phyloP scores from a whole-genome alignment of 2,888 invertebrate genomes.

The Leptopilina syphax region DNA sequence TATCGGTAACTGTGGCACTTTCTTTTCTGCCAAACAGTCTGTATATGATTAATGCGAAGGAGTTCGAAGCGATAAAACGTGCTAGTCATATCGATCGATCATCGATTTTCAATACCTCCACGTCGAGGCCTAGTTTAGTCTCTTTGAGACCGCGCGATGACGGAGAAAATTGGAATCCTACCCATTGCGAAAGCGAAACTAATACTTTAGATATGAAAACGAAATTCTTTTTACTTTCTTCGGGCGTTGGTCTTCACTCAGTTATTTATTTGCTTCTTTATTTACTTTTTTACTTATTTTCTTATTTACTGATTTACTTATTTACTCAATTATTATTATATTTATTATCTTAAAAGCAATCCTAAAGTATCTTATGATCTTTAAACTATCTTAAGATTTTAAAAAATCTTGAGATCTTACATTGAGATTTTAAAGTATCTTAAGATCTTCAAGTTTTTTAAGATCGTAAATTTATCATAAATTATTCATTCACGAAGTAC shows the following conservation, averaged over 20 bases:
- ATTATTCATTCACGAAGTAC: too few species aligned
- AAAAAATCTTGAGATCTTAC: too few species aligned
- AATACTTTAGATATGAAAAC: slow-evolving; percentile 54
- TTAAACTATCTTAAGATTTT: too few species aligned
- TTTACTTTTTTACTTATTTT: too few species aligned
- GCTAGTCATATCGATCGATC: slow-evolving; percentile 56
- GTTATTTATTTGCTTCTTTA: not conserved
- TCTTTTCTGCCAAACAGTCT: slow-evolving; percentile 47
- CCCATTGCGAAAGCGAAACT: slow-evolving; percentile 70
- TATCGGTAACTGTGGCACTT: slow-evolving; percentile 39
- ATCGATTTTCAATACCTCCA: slow-evolving; percentile 53
- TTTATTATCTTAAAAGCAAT: too few species aligned
- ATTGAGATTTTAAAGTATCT: too few species aligned
- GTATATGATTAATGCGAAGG: slow-evolving; percentile 48
- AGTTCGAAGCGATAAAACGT: slow-evolving; percentile 48
- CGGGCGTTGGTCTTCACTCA: slow-evolving; percentile 5
- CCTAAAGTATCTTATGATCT: too few species aligned
- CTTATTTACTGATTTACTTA: too few species aligned
- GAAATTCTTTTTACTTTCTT: slow-evolving; percentile 48
- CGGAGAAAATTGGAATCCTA: slow-evolving; percentile 56
- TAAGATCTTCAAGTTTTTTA: too few species aligned
- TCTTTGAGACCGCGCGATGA: slow-evolving; percentile 53
- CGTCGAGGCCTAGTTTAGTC: slow-evolving; percentile 53
- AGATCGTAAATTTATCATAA: too few species aligned
- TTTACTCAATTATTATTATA: too few species aligned